phyloP scores from a whole-genome alignment of 2,888 invertebrate genomes.

The Hypomecis atomaria region DNA sequence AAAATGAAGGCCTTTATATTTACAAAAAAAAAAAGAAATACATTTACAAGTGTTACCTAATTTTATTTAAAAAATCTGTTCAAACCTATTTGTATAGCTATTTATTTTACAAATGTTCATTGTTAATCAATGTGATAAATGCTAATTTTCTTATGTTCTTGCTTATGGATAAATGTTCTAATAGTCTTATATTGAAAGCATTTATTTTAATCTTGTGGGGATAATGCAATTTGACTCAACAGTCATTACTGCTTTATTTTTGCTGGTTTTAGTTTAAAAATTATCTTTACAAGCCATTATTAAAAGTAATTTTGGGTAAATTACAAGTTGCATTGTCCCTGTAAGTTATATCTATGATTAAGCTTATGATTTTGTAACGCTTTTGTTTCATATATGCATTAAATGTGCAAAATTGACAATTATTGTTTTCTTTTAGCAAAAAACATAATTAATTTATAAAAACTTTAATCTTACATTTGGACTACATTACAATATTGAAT shows the following conservation, averaged over 20 bases:
- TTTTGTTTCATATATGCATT: slow-evolving; percentile 30
- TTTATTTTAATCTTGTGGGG: slow-evolving; percentile 32
- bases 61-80: slow-evolving; percentile 26
- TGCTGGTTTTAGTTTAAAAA: too few species aligned
- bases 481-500: slow-evolving; percentile 45
- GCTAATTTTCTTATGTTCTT: slow-evolving; percentile 14
- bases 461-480: slow-evolving; percentile 39
- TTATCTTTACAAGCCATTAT: too few species aligned
- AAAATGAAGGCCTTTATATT: slow-evolving; percentile 38
- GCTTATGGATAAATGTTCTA: slow-evolving; percentile 16
- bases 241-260: too few species aligned
- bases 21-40: slow-evolving; percentile 17
- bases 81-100: slow-evolving; percentile 29
- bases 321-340: background rate
- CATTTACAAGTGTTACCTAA: slow-evolving; percentile 26
- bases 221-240: too few species aligned
- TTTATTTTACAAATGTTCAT: slow-evolving; percentile 36
- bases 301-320: too few species aligned
- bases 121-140: slow-evolving; percentile 24
- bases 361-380: slow-evolving; percentile 37
- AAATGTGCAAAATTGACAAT: slow-evolving; percentile 31
- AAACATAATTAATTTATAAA: slow-evolving; percentile 29
- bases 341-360: slow-evolving; percentile 16
- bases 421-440: slow-evolving; percentile 20
- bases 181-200: slow-evolving; percentile 36